A percentile compares a stretch with the other conserved stretches of the same genome.
phyloP scores from a whole-genome alignment of 1,140 invertebrate genomes.

The Patella vulgata region DNA sequence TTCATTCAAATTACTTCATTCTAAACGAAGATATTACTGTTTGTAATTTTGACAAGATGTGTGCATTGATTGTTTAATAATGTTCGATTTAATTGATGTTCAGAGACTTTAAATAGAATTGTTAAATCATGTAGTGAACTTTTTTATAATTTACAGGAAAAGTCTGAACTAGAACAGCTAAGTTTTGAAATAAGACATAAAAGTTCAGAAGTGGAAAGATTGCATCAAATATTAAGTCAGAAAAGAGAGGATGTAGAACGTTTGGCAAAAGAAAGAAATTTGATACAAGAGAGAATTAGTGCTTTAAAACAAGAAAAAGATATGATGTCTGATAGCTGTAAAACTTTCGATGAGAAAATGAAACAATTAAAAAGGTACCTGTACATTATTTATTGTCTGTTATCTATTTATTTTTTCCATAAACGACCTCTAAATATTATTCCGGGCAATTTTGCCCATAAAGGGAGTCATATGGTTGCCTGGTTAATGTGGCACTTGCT shows the following conservation, averaged over 20 bases:
- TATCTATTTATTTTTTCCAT: no score
- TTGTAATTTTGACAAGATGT: no score
- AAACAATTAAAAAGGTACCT: conserved; percentile 55
- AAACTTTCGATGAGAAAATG: conserved; percentile 54
- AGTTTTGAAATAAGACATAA: conserved; percentile 49
- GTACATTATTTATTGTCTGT: no score
- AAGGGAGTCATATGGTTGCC: no score
- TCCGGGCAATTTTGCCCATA: no score
- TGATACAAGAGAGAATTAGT: conserved; percentile 49
- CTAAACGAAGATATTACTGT: no score
- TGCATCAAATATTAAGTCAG: conserved; percentile 44
- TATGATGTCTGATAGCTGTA: conserved; percentile 50
- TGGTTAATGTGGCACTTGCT: no score
- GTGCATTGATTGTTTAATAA: no score
- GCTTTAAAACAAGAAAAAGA: conserved; percentile 50
- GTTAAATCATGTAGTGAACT: neutral
- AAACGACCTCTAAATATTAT: no score
- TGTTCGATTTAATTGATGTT: neutral
- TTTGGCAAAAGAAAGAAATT: conserved; percentile 49
- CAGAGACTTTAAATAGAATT: neutral
- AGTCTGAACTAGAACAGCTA: conserved; percentile 52
- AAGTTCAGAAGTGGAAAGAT: conserved; percentile 49
- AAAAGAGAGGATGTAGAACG: conserved; percentile 51
- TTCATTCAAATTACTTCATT: no score
- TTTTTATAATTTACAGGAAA: conserved; percentile 41